Evolutionary conservation across 2,113 vertebrate genomes (phyloP), one percentile per base, ranked within the genome.

Genomic region (Alaudala cheleensis): DNA sequence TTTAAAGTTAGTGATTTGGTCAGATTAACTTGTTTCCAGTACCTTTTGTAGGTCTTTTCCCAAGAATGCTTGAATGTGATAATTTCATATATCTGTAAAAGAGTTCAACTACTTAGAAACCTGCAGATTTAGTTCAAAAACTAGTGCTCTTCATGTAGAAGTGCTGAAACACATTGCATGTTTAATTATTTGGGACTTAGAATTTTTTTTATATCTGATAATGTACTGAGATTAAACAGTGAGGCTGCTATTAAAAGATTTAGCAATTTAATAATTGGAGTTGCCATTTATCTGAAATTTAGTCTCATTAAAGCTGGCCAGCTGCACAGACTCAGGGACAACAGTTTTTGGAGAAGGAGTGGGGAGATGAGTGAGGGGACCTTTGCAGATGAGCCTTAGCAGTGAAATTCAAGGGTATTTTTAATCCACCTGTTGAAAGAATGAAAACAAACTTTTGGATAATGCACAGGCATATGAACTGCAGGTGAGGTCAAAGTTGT

Each of bases 171-270:
- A 33, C 14, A 4, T 56, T 65, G 19, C 60, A 22, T 58, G 5
- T 81, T 93, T 74, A 69, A 80, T 90, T 94, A 51, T 81, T 92
- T 85, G 37, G 8, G 65, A 66, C 10, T 39, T 58, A 26, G 7
- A 58, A 2, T 8, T 64, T 45, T 49, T 64, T 87, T 81, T 44
- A 3, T 65, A 71, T 74, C 66, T 77, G 79, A 37, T 91, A 58
- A 86, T 45, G 37, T 65, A 44, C 33, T 40, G 65, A 93, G 94
- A 95, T 86, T 71, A 88, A 92, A 81, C 26, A 86, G 23, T 50
- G 53, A 71, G n/a, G 10, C 56, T 83, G 56, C 37, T 76, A 39
- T 86, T 81, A 78, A 83, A 88, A 80, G 86, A 93, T 78, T 33
- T 53, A 70, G 37, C 34, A 70, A 67, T 92, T 95, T 86, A 60